Percentiles rank a stretch among this genome's conserved stretches.
These are phyloP conservation scores for Adelognathus sp. DNA, from an alignment of 2,888 invertebrate species.

Conservation along the genomic window DNA sequence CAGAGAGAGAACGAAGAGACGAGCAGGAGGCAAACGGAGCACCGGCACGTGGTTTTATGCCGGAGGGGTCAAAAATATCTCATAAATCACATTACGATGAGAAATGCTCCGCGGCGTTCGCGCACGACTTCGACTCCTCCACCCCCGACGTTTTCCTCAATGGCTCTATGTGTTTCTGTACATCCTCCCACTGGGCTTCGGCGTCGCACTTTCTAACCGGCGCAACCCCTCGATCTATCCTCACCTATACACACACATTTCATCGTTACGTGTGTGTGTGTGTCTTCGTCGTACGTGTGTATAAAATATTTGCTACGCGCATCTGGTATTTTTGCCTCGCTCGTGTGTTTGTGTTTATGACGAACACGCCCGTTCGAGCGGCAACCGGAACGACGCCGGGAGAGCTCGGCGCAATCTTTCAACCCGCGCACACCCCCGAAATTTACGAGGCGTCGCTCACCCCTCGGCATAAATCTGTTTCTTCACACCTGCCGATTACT, in stretches of 20 bases:
- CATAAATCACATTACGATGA: constrained; percentile 78
- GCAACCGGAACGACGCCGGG: constrained; percentile 24
- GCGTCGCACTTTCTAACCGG: constrained; percentile 8
- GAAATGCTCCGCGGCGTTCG: constrained; percentile 70
- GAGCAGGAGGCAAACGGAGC: constrained; percentile 55
- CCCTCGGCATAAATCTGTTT: constrained; percentile 50
- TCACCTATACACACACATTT: constrained; percentile 6
- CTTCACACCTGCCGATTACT: constrained; percentile 52
- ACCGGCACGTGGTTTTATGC: constrained; percentile 66
- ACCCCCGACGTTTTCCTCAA: no score
- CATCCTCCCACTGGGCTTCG: constrained; percentile 35
- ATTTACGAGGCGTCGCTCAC: constrained; percentile 57
- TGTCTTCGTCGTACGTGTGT: neutral
- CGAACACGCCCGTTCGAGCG: constrained; percentile 13
- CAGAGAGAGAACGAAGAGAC: constrained; percentile 28
- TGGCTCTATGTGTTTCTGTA: constrained; percentile 12
- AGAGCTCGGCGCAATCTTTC: constrained; percentile 27
- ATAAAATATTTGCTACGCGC: neutral
- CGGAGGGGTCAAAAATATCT: constrained; percentile 75
- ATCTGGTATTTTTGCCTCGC: neutral
- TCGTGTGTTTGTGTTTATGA: neutral
- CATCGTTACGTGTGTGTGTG: neutral
- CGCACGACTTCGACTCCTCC: constrained; percentile 63
- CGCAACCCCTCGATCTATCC: constrained; percentile 36
- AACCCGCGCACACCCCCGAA: constrained; percentile 4